These are phyloP conservation scores for Halcyon badia DNA, from an alignment of 2,797 vertebrate genomes.

Conservation along the genomic window DNA sequence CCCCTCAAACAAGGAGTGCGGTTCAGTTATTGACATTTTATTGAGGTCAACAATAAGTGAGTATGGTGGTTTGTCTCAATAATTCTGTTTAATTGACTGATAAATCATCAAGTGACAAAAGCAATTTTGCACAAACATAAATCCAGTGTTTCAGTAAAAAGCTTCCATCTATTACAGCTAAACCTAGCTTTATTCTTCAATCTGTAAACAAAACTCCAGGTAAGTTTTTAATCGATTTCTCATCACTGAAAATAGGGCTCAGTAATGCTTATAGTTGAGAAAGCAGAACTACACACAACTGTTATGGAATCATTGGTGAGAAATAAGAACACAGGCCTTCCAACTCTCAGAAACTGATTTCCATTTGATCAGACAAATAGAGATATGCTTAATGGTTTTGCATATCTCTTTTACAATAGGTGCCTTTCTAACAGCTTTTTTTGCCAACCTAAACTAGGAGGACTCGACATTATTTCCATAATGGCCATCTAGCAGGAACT, in stretches of 20 bases:
- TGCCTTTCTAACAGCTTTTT: not conserved
- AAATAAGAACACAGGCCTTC: not conserved
- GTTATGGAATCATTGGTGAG: not conserved
- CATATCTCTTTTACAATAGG: not conserved
- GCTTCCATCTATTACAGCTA: not conserved
- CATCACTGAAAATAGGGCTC: not conserved
- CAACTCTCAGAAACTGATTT: not conserved
- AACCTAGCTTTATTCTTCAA: not conserved
- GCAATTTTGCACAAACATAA: not conserved
- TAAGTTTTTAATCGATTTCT: not conserved
- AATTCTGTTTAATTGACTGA: conserved; percentile 3
- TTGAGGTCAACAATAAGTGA: not conserved
- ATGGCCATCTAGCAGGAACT: not conserved
- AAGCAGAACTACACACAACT: not conserved
- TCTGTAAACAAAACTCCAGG: not conserved
- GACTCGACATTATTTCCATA: not conserved
- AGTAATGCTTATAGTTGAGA: not conserved
- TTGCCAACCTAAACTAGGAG: not conserved
- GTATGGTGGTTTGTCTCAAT: not conserved
- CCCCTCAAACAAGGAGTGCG: not conserved
- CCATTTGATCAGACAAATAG: not conserved
- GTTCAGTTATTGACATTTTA: not conserved
- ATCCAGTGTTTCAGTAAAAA: not conserved
- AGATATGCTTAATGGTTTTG: not conserved
- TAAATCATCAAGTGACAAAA: conserved; percentile 6